Evolutionary conservation across 2,888 invertebrate species (phyloP), one percentile per base, ranked within the genome.

Genomic region (Diaperis boleti): DNA sequence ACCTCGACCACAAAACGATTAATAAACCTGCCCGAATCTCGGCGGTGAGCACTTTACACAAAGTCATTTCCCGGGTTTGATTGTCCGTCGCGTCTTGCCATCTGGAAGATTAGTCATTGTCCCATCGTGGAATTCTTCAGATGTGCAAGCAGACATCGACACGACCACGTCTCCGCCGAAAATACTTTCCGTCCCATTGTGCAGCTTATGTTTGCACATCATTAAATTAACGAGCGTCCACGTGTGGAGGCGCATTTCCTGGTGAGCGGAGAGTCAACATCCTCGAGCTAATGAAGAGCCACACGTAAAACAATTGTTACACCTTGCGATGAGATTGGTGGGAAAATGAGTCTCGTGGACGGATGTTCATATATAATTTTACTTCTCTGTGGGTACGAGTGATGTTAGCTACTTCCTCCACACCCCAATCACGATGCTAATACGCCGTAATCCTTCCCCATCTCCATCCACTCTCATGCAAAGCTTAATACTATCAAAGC

Each of bases 401-500:
- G n/a, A n/a, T n/a, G n/a, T n/a, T n/a, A n/a, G n/a, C n/a, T 31
- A 14, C n/a, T 15, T 7, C 31, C 10, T 13, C 47, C 15, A n/a
- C n/a, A n/a, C 22, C 31, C 17, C n/a, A 7, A 31, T 33, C 13
- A 8, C 14, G 20, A 10, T 26, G 33, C 35, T 49, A 47, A 31
- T 47, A 31, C 14, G 18, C 8, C n/a, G 4, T 52, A 54, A 54
- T 54, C 52, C 52, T 8, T 54, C 52, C 22, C 22, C 39, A 39
- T 54, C 39, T 35, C 4, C 4, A n/a, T n/a, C 3, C 5, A 15
- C 7, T 8, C 3, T 11, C 14, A 39, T 39, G 39, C 11, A 39
- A 39, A 39, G 14, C 39, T 15, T 14, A 29, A 8, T 29, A 44
- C 20, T 44, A 44, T 49, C 10, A 22, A 14, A 8, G n/a, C 5